phyloP scores from a whole-genome alignment of 2,113 vertebrate genomes.

The Chaetops frenatus region DNA sequence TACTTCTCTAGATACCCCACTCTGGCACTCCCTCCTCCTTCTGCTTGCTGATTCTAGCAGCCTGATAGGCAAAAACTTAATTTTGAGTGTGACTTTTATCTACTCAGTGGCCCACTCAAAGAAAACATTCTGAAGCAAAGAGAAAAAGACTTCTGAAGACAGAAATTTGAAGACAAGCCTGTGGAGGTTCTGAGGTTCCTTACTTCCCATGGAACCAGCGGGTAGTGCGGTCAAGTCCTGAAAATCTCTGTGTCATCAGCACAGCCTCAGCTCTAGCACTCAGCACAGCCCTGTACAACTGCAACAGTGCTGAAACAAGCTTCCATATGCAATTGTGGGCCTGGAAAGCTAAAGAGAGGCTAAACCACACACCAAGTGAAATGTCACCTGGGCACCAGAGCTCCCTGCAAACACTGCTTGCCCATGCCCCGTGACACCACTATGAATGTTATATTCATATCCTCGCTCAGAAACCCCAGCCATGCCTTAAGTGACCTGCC shows the following conservation, averaged over 20 bases:
- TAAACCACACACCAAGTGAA: neutral
- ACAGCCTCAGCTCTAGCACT: neutral
- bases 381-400: neutral
- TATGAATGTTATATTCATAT: neutral
- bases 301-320: neutral
- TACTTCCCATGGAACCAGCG: neutral
- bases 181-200: neutral
- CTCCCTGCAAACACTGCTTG: neutral
- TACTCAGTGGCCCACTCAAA: neutral
- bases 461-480: neutral
- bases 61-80: neutral
- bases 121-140: neutral
- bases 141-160: neutral
- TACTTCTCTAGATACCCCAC: neutral
- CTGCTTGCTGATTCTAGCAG: neutral
- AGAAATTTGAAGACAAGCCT: neutral
- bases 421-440: neutral
- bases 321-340: neutral
- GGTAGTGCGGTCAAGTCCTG: neutral
- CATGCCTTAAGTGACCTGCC: neutral
- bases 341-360: neutral
- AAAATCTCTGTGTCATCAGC: neutral
- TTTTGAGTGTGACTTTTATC: neutral
- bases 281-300: neutral
- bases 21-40: neutral